Base-by-base conservation (phyloP, 2,888 invertebrate genomes). In the Acanthosepion pharaonis region DNA sequence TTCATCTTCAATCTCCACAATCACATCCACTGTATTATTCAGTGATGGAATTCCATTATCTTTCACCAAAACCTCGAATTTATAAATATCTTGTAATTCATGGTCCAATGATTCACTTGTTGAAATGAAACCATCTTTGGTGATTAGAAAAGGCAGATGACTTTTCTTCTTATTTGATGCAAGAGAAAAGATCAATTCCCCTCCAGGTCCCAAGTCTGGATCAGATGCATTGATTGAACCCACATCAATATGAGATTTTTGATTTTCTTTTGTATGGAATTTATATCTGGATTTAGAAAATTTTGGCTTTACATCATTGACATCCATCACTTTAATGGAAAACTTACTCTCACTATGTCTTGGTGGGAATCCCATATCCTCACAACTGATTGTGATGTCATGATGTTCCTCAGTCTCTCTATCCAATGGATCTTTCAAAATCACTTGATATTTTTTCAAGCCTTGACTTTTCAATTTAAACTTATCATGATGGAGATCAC, bases 1-100 rank as follows among this genome's bases (percentile, higher is more conserved):
- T 78, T 78, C 78, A 78, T 78, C 78, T 78, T 78, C n/a, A 78
- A 78, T n/a, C 33, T 78, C 78, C n/a, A 78, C 78, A 78, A 78
- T 78, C 78, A 78, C 78, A 78, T 78, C 78, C 78, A 78, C 78
- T 78, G 78, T 78, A 33, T 78, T 78, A 78, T 78, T 78, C 78
- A 78, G 78, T 78, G 78, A 78, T 78, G 78, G 78, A 4, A 78
- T 78, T 78, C 78, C 78, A 78, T 78, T 78, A 15, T 78, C 78
- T 78, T 78, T 78, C 78, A 78, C 78, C 78, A 78, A 78, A 78
- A 78, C 78, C n/a, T n/a, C 78, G 33, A 78, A 78, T n/a, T 78
- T 78, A 78, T 78, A 78, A 78, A 78, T n/a, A 78, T 78, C 78
- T 78, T 78, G n/a, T 78, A 78, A 78, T 78, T 78, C 78, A 78